Conservation (phyloP, 2,888 invertebrate species). For the Caenorhabditis sp. region DNA sequence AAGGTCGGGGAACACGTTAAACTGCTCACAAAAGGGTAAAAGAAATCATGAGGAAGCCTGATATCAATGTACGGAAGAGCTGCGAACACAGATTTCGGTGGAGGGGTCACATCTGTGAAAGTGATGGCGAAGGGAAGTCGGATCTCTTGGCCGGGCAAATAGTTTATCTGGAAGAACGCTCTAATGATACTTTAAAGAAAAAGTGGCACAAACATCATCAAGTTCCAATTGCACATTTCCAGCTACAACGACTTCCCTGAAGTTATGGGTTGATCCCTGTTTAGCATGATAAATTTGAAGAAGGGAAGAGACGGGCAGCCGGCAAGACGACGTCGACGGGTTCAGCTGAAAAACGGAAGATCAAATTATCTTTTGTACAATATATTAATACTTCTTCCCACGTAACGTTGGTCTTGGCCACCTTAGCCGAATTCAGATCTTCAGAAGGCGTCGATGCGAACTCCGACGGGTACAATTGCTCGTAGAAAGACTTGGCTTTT, state of each 20-base stretch:
- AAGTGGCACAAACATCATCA: slow-evolving; percentile 31
- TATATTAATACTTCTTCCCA: slow-evolving; percentile 31
- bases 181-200: neutral
- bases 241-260: slow-evolving; percentile 34
- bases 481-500: slow-evolving; percentile 35
- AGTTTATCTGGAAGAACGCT: neutral
- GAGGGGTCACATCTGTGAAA: slow-evolving; percentile 32
- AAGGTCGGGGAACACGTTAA: too few species aligned
- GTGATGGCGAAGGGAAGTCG: slow-evolving; percentile 26
- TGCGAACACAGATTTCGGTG: slow-evolving; percentile 48
- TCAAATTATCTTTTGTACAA: too few species aligned
- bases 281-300: slow-evolving; percentile 43
- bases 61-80: slow-evolving; percentile 55
- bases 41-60: slow-evolving; percentile 51
- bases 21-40: slow-evolving; percentile 50
- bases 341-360: slow-evolving; percentile 13
- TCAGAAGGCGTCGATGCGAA: slow-evolving; percentile 36
- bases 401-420: slow-evolving; percentile 30
- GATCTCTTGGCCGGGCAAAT: slow-evolving; percentile 21
- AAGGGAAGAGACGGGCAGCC: slow-evolving; percentile 34
- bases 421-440: slow-evolving; percentile 12
- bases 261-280: slow-evolving; percentile 46
- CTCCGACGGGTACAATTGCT: slow-evolving; percentile 42
- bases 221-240: slow-evolving; percentile 31
- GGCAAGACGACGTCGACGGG: slow-evolving; percentile 17